Evolutionary conservation across 1,140 invertebrate genomes (phyloP), one percentile per base, ranked within the genome.

Genomic region (roundworm (Caenorhabditis elegans)): DNA sequence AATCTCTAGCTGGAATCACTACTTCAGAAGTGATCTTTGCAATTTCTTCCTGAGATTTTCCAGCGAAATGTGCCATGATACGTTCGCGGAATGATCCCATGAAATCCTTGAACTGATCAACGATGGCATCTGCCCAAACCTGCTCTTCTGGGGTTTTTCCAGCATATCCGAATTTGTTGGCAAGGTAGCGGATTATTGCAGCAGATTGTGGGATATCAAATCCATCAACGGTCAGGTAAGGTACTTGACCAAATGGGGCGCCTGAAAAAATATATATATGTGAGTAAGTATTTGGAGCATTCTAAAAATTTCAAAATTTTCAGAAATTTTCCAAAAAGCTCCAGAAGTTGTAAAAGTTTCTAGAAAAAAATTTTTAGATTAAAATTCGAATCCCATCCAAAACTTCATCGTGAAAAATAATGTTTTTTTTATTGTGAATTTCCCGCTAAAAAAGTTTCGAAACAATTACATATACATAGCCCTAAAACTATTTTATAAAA

Each of bases 21-120:
- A 53, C 28, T 19, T 79, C 77, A 15, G 36, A 51, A 17, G 49
- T 65, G 13, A 28, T 19, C 48, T 79, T 15, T 17, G 49, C 77
- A 6, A 79, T 19, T 46, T 53, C 48, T 8, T 43, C 39, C 6
- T 5, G 6, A 43, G 39, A 43, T 10, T 26, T 36, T 17, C 34
- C 34, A 22, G n/a, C 36, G 26, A 6, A 53, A 15, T 36, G 22
- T 5, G 15, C 24, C 4, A 34, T 31, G 47, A 43, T 60, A 53
- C 10, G 24, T 51, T 24, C 4, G 13, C 34, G n/a, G 13, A 46
- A 80, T 36, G 26, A 36, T 39, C 13, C 15, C 19, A 28, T 39
- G 43, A 34, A 80, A 31, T 80, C 79, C 79, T 78, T 78, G 77
- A 26, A 49, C 26, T 78, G 77, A 31, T 78, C 77, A 46, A 43